Evolutionary conservation across 2,113 vertebrate genomes (phyloP).

Genomic region (Cranoglanis bouderius): DNA sequence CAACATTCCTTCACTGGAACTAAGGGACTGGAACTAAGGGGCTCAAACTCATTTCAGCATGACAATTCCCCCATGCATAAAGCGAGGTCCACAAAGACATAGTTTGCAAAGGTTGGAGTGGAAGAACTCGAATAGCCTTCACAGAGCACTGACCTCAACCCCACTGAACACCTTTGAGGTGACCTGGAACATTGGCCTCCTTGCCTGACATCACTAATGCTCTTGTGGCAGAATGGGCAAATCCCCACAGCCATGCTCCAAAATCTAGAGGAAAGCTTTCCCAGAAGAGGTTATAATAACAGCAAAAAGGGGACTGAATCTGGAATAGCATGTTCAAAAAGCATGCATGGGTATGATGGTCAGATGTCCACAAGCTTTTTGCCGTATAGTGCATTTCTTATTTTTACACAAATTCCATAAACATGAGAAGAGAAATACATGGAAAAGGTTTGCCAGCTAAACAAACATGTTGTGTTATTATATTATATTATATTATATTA

Average conservation of each 20-base stretch:
- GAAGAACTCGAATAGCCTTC: too few species aligned
- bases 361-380: not conserved
- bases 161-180: too few species aligned
- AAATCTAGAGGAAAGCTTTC: not conserved
- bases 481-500: not conserved
- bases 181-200: too few species aligned
- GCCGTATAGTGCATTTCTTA: not conserved
- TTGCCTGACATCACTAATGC: too few species aligned
- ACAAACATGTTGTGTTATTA: not conserved
- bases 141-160: too few species aligned
- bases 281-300: not conserved
- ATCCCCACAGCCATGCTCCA: too few species aligned
- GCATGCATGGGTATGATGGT: not conserved
- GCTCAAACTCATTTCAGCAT: too few species aligned
- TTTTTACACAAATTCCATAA: not conserved
- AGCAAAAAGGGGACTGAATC: not conserved
- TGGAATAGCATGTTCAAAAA: not conserved
- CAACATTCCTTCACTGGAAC: not conserved
- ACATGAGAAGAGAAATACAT: not conserved
- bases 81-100: too few species aligned
- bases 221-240: too few species aligned
- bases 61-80: too few species aligned
- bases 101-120: too few species aligned
- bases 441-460: not conserved
- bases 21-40: not conserved